Percentiles rank a stretch among this genome's conserved stretches.
These are phyloP conservation scores for Halictus quadricinctus DNA, from an alignment of 2,888 invertebrate species.

Conservation along the genomic window DNA sequence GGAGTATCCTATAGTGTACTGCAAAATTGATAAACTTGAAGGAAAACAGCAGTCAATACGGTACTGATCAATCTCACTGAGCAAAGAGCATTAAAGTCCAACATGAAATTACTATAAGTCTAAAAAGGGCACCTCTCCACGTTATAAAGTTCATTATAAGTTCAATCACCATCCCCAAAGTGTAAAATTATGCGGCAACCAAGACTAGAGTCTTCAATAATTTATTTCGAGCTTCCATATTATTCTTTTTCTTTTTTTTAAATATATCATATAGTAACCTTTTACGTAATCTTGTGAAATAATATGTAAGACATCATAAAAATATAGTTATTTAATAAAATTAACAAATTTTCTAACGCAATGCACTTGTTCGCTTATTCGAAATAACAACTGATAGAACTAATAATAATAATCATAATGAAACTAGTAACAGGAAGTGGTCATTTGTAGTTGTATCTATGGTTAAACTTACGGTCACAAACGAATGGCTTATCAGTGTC, in stretches of 20 bases:
- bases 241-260: conserved; percentile 62
- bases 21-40: conserved; percentile 59
- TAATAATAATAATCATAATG: conserved; percentile 64
- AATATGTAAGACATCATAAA: conserved; percentile 71
- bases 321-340: conserved; percentile 74
- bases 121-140: conserved; percentile 59
- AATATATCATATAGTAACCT: conserved; percentile 70
- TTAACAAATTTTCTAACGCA: conserved; percentile 76
- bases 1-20: conserved; percentile 37
- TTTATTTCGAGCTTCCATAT: conserved; percentile 75
- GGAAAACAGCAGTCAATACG: conserved; percentile 69
- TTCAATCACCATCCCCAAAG: conserved; percentile 72
- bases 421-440: conserved; percentile 78
- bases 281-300: conserved; percentile 69
- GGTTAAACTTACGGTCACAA: conserved; percentile 93
- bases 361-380: conserved; percentile 72
- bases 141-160: conserved; percentile 66
- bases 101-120: conserved; percentile 48
- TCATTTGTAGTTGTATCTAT: conserved; percentile 82
- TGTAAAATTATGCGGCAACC: conserved; percentile 74
- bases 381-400: conserved; percentile 70
- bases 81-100: conserved; percentile 47
- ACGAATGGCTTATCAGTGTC: conserved; percentile 95
- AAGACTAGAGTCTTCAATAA: conserved; percentile 74
- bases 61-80: conserved; percentile 58